Base-by-base conservation (phyloP, 2,888 invertebrate species). In the Oscheius sp. region DNA sequence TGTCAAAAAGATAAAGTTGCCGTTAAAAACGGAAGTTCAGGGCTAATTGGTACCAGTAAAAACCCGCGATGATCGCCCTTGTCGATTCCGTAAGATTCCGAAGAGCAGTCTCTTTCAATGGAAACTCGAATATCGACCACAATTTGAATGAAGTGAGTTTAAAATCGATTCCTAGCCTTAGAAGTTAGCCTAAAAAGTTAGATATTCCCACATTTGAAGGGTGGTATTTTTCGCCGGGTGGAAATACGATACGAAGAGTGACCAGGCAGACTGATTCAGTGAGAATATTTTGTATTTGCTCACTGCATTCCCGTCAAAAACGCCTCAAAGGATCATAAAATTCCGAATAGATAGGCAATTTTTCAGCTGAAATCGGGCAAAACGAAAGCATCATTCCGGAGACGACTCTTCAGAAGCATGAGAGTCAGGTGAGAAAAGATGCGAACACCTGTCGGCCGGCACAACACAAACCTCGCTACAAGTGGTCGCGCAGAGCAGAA, bases 331-430 rank as follows among this genome's bases (percentile, higher is more conserved):
- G 37, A 34, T 3, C 12, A 12, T 42, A 42, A 42, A 42, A 42
- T 42, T 6, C 17, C 17, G 42, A 42, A 42, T 12, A 42, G n/a
- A 42, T 4, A 6, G n/a, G 42, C 6, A 34, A 34, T 34, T 42
- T 48, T 48, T 48, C 48, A 48, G 48, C 5, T 52, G 27, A 52
- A 52, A 12, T 17, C 12, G 12, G 12, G 23, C 12, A 48, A 48
- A 6, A 25, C 27, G 29, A 27, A 10, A 27, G n/a, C 29, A 27
- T 52, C 52, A 8, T 52, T 52, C n/a, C 25, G 52, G 27, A 52
- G 52, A 27, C 25, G 52, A 52, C 29, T 52, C n/a, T 52, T 52
- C 27, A 20, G 52, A 27, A 52, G 52, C 29, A 52, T 52, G 52
- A 6, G 52, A 8, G 25, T n/a, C 27, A 52, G 52, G 52, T 52